These are phyloP conservation scores for Uloborus plumipes DNA, from an alignment of 2,888 invertebrate genomes.

Conservation along the genomic window DNA sequence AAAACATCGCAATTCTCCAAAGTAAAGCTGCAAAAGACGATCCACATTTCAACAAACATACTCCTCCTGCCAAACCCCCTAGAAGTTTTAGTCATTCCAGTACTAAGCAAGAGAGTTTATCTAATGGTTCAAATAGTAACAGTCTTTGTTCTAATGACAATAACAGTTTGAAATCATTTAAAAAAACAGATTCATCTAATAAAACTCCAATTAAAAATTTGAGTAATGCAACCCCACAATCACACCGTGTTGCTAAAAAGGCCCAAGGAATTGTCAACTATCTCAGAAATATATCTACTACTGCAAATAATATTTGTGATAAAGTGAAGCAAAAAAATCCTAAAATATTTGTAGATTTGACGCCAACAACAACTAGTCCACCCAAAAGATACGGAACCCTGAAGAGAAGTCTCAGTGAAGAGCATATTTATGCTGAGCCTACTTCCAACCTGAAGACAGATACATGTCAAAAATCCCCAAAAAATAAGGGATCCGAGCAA, in stretches of 20 bases:
- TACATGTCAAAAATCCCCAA: background rate
- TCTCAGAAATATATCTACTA: constrained; percentile 33
- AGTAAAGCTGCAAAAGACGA: background rate
- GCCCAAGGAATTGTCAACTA: constrained; percentile 17
- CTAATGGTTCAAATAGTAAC: no score
- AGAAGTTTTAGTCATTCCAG: constrained; percentile 30
- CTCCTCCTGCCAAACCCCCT: constrained; percentile 48
- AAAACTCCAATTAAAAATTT: no score
- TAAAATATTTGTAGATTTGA: constrained; percentile 58
- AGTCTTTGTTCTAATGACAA: no score
- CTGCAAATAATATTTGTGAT: constrained; percentile 38
- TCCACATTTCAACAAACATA: background rate
- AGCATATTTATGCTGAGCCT: constrained; percentile 66
- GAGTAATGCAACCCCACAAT: constrained; percentile 5
- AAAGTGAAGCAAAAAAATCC: constrained; percentile 34
- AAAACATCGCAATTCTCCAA: background rate
- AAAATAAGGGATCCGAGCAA: background rate
- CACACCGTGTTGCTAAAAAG: constrained; percentile 8
- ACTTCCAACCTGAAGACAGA: background rate
- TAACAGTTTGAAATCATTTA: no score
- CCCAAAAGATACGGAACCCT: constrained; percentile 58
- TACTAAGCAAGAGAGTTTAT: background rate
- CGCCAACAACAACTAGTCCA: constrained; percentile 54
- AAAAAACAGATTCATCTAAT: no score
- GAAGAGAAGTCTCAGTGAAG: constrained; percentile 63